These are phyloP conservation scores for Apamea monoglypha DNA, from an alignment of 2,888 invertebrate species.

Conservation along the genomic window DNA sequence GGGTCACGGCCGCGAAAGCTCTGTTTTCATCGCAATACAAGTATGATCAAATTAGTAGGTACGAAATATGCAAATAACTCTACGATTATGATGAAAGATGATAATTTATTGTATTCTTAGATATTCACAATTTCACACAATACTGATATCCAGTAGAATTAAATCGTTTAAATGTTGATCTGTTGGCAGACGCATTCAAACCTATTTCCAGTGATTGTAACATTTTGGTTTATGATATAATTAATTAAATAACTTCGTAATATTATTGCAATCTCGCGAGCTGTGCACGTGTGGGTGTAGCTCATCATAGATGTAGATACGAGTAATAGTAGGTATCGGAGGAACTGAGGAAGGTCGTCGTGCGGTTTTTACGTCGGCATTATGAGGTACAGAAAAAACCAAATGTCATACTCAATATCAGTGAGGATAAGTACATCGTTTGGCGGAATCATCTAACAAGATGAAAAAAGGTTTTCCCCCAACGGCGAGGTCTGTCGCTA, in stretches of 20 bases:
- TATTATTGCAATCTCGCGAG: constrained; percentile 5
- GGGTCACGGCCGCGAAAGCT: constrained; percentile 12
- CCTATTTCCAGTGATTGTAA: constrained; percentile 17
- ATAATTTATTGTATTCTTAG: background rate
- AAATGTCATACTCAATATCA: constrained; percentile 38
- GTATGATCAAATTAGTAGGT: background rate
- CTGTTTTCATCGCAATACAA: background rate
- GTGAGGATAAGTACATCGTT: constrained; percentile 11
- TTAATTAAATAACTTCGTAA: constrained; percentile 13
- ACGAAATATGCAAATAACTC: background rate
- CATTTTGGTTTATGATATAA: constrained; percentile 23
- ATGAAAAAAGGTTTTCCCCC: constrained; percentile 26
- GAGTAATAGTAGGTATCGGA: background rate
- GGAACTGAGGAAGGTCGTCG: constrained; percentile 40
- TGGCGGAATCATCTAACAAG: background rate
- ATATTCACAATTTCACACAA: background rate
- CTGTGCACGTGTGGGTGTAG: constrained; percentile 25
- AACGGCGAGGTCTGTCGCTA: background rate
- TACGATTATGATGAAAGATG: constrained; percentile 7
- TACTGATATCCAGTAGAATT: constrained; percentile 1
- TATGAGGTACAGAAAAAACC: constrained; percentile 26
- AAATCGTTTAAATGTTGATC: constrained; percentile 3
- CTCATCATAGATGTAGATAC: background rate
- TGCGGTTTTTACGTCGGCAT: constrained; percentile 36
- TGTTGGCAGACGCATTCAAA: background rate